A percentile compares a stretch with the other conserved stretches of the same genome.
These are phyloP conservation scores for Ptilodon capucinus DNA, from an alignment of 2,888 invertebrate genomes.

Conservation along the genomic window DNA sequence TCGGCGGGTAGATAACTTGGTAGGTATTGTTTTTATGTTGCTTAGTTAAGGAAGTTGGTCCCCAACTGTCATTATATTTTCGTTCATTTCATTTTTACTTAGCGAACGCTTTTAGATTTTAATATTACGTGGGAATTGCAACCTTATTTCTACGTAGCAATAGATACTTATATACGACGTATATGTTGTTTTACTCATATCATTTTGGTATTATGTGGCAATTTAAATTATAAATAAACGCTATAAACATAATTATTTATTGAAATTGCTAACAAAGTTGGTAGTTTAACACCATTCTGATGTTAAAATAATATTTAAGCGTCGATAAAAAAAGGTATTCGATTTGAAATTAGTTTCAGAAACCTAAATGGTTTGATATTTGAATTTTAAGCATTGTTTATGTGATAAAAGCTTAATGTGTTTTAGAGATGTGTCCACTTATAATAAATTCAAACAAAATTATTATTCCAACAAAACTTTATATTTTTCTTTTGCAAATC, in stretches of 20 bases:
- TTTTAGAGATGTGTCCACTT: too few species aligned
- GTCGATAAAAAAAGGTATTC: background rate
- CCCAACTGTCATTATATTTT: conserved; percentile 17
- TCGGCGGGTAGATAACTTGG: conserved; percentile 47
- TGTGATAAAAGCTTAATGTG: background rate
- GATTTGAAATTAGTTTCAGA: background rate
- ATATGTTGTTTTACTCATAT: too few species aligned
- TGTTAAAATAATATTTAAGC: background rate
- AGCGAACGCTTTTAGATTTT: background rate
- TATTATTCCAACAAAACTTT: too few species aligned
- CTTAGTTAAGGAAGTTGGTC: conserved; percentile 28
- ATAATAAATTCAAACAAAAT: too few species aligned
- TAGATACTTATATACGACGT: too few species aligned
- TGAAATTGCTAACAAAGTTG: background rate
- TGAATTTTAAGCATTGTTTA: background rate
- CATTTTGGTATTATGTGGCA: too few species aligned
- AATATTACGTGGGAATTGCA: too few species aligned
- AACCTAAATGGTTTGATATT: background rate
- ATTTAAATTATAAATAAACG: background rate
- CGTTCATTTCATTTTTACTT: conserved; percentile 12
- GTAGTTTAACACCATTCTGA: background rate
- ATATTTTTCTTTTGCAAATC: too few species aligned
- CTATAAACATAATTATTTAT: background rate
- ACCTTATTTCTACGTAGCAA: too few species aligned
- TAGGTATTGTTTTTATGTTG: conserved; percentile 36